These are phyloP conservation scores for Ploceus nigricollis DNA, from an alignment of 2,113 vertebrate genomes.

Conservation along the genomic window DNA sequence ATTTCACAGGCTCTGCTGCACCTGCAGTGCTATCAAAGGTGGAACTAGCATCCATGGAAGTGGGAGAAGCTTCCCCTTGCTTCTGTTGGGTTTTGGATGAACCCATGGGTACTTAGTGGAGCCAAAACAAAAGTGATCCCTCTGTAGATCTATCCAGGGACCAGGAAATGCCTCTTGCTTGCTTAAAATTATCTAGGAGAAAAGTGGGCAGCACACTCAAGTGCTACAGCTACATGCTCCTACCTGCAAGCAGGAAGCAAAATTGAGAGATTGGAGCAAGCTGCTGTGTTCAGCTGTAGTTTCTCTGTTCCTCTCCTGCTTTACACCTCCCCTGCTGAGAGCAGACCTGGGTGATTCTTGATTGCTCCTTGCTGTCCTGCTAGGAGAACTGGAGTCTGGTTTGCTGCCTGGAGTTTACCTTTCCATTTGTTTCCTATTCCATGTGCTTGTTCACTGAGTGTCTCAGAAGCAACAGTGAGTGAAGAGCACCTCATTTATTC, in stretches of 20 bases:
- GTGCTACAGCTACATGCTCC: neutral
- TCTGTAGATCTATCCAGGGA: neutral
- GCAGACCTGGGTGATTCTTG: neutral
- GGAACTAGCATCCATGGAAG: neutral
- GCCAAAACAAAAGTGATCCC: neutral
- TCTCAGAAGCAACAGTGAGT: neutral
- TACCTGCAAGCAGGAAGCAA: neutral
- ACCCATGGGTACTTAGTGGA: neutral
- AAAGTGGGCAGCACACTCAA: neutral
- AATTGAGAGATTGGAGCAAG: neutral
- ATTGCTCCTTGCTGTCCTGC: neutral
- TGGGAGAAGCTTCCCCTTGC: neutral
- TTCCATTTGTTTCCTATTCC: neutral
- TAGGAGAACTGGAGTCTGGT: neutral
- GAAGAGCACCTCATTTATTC: neutral
- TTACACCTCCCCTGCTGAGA: neutral
- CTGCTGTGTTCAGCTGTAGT: neutral
- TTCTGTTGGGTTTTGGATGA: neutral
- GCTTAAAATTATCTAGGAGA: neutral
- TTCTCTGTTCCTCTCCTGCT: neutral
- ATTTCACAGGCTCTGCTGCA: neutral
- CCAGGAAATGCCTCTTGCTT: neutral
- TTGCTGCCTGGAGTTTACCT: neutral
- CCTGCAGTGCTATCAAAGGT: neutral
- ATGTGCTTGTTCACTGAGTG: neutral